Evolutionary conservation across 2,113 vertebrate species (phyloP), one percentile per base, ranked within the genome.

Genomic region (Osmerus eperlanus): DNA sequence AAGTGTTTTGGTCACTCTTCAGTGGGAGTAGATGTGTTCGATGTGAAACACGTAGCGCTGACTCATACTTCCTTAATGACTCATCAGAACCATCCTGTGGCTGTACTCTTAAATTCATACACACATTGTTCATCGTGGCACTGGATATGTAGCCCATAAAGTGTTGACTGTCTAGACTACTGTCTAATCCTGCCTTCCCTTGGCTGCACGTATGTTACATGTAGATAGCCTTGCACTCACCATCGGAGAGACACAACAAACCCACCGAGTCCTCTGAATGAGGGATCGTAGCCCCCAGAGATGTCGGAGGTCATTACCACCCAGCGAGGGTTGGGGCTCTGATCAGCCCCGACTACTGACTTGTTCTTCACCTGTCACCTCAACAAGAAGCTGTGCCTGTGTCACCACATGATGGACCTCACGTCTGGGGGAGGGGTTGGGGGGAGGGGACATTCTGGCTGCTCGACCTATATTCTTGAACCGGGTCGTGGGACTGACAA

Each of bases 361-460:
- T 89, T 82, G 78, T 83, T 89, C 83, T 87, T 85, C 76, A 77
- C 28, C 75, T 87, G 88, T 89, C 87, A 89, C 72, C 55, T 1
- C 69, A 47, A 3, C 65, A 0, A 5, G 29, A 64, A 76, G 69
- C 71, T 51, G 59, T 66, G 60, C 69, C 70, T 52, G 55, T 69
- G 84, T 89, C 85, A 85, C 77, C 66, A 51, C 79, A 70, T 55
- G 78, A 81, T 70, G 9, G 70, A 47, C 63, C 76, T 68, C 11
- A 63, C 65, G 82, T 81, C 77, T 64, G 52, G 69, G 53, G 25
- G 72, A 58, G 60, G 68, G 81, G 81, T 80, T 82, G 84, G 41
- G 41, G 41, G 41, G 1, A 11, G 41, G 41, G 7, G 41, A 47
- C 41, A 47, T 11, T 7, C 82, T 79, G 81, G 66, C 72, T 73